phyloP scores from a whole-genome alignment of 2,797 vertebrate species.

The Premnoplex brunnescens region DNA sequence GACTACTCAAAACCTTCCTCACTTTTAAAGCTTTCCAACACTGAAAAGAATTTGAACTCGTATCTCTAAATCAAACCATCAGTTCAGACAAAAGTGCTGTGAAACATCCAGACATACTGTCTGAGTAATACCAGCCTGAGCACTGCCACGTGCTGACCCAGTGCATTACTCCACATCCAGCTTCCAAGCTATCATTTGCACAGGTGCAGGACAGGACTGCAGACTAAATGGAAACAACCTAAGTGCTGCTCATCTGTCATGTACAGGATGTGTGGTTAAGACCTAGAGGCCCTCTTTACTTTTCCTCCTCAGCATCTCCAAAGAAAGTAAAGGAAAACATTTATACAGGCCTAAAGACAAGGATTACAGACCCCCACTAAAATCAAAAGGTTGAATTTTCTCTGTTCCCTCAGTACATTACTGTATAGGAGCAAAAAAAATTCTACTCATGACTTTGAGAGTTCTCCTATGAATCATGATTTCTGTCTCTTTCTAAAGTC shows the following conservation, averaged over 20 bases:
- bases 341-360: neutral
- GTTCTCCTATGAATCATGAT: neutral
- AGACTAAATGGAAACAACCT: neutral
- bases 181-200: neutral
- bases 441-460: neutral
- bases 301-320: neutral
- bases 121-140: neutral
- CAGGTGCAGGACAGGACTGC: neutral
- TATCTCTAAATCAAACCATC: constrained; percentile 5
- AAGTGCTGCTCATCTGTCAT: neutral
- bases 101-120: neutral
- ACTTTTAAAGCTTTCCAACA: neutral
- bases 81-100: neutral
- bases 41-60: neutral
- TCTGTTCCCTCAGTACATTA: neutral
- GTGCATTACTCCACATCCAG: neutral
- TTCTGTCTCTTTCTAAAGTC: neutral
- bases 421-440: neutral
- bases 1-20: neutral
- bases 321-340: neutral
- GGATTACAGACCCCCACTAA: neutral
- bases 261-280: neutral
- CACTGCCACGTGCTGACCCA: neutral
- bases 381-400: neutral
- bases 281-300: neutral